Base-by-base conservation (phyloP, 2,113 vertebrate species). In the Mirounga angustirostris region DNA sequence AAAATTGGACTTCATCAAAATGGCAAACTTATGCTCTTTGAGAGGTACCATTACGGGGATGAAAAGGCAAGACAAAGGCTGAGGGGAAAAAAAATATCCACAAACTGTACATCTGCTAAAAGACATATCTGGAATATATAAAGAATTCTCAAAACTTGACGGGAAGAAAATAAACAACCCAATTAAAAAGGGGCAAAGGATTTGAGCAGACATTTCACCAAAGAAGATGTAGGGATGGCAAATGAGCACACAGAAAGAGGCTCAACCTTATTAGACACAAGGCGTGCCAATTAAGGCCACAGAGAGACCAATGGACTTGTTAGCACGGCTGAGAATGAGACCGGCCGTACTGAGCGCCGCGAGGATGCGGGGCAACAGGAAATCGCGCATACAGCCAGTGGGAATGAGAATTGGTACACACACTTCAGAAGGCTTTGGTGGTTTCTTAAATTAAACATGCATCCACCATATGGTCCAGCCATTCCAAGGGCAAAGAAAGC, bases 261-360 rank as follows among this genome's bases (percentile, higher is more conserved):
- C 26, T 58, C 36, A 3, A 15, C 28, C 1, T 21, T 15, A 30
- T 11, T 30, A 22, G 18, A 67, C 86, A 26, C 6, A 33, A 50
- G 24, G 2, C 36, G 9, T 3, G 22, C 43, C 43, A 9, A 16
- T 43, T 40, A 46, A 80, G 89, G 21, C 16, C 59, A 52, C 5
- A n/a, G 80, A 67, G 52, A 84, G 7, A 18, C 13, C 81, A 33
- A 10, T 3, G 2, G 1, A 9, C 43, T 1, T n/a, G 10, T 4
- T 12, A 10, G 30, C 12, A 30, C 7, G 28, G 26, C 16, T 7
- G 2, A 5, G 71, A 7, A 0, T 0, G 7, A 52, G 13, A 14
- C 2, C 1, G 16, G 33, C 2, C 56, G 13, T 0, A 0, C 0
- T 0, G 11, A 63, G 73, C 1, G 0, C 0, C 0, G 9, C 24